Base-by-base conservation (phyloP, 2,797 vertebrate species). In the Nothura maculosa region DNA sequence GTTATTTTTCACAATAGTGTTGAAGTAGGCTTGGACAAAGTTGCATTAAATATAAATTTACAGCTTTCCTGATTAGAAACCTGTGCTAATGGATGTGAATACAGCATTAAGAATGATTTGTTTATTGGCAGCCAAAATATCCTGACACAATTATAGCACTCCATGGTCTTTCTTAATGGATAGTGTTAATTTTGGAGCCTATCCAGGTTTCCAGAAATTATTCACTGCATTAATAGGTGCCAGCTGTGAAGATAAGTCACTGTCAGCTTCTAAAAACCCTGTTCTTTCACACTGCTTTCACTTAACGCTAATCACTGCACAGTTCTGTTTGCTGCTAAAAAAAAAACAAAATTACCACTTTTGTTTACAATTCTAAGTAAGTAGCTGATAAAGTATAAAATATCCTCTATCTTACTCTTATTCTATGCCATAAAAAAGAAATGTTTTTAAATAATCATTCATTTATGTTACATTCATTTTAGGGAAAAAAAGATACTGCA, bases 211-310 rank as follows among this genome's bases (percentile, higher is more conserved):
- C 67, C 63, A 86, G 89, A 93, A 96, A 95, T 91, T 91, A 92
- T 32, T 93, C 72, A 61, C 74, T 87, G 36, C 81, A 93, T 94
- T 95, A 92, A 92, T 86, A 95, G 80, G 88, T 88, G 77, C 77
- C 89, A 96, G 80, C 89, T 96, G 89, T 92, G 94, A 54, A 95
- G 80, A 94, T 90, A 86, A 95, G 85, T 43, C 58, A 63, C 89
- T 91, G 91, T 88, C 85, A 90, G 60, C 60, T 88, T 87, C 87
- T 94, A 67, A 89, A 94, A 93, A 82, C 87, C 58, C 48, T 69
- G 80, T 43, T 92, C 62, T 68, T 87, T 88, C 87, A 89, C 57
- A 84, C 28, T 84, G 80, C 77, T 40, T 93, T 93, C 38, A 70
- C 45, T 25, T 64, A 82, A 64, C 88, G 64, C 74, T 86, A 91